Base-by-base conservation (phyloP, 2,113 vertebrate species). In the Oriolus oriolus region DNA sequence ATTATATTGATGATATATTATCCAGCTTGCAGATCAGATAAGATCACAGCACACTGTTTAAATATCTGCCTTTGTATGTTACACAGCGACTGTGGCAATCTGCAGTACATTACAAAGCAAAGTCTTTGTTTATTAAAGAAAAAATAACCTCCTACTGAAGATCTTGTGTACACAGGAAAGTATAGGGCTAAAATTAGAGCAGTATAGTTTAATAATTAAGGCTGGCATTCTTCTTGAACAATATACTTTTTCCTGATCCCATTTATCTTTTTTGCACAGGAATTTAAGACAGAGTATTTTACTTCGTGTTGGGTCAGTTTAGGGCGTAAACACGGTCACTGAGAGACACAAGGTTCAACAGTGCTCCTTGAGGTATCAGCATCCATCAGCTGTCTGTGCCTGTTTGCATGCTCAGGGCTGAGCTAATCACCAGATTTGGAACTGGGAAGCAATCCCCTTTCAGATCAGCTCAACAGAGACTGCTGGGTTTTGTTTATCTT, bases 21-120 rank as follows among this genome's bases (percentile, higher is more conserved):
- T 87, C 42, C 76, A 95, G 60, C 64, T 68, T 86, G 68, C 19
- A 83, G 64, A 75, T 70, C 80, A 95, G 94, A 70, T 93, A 93
- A 74, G 54, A 94, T 89, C 76, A 66, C 31, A 81, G 68, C 47
- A 75, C n/a, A 81, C 9, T 84, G 56, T 92, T 87, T 89, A 88
- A 90, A 81, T 64, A 93, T 84, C 52, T 88, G 70, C 31, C 75
- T 91, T 86, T 70, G 35, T 77, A 41, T 41, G 56, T 70, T 81
- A 83, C 9, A 90, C 30, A 80, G 69, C 14, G 18, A 56, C 71
- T 60, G 33, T 90, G 71, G 44, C 56, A 86, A 84, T 41, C 31
- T 84, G 57, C 52, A 86, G 54, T 54, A 31, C 39, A 13, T 53
- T 63, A 84, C 56, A 77, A 80, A 88, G 71, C 33, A 90, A 66